These are phyloP conservation scores for Acrocera orbiculus DNA, from an alignment of 2,888 invertebrate species.

Conservation along the genomic window DNA sequence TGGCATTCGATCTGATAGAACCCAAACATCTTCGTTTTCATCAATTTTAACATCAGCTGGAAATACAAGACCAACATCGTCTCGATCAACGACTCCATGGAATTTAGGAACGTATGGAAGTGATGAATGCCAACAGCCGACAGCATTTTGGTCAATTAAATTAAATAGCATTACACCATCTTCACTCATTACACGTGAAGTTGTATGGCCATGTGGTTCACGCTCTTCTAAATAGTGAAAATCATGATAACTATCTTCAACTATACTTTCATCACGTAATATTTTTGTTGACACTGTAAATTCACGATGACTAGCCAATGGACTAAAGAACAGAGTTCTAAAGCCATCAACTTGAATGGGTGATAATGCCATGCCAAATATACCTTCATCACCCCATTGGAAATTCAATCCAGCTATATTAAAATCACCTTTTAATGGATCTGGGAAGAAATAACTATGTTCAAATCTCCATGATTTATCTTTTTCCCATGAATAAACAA, in stretches of 20 bases:
- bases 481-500: conserved; percentile 58
- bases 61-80: conserved; percentile 58
- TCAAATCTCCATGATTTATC: conserved; percentile 64
- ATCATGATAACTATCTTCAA: conserved; percentile 50
- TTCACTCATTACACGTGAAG: conserved; percentile 55
- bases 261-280: conserved; percentile 47
- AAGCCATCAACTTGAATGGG: conserved; percentile 47
- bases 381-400: conserved; percentile 70
- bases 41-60: conserved; percentile 67
- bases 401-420: conserved; percentile 65
- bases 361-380: conserved; percentile 60
- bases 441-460: conserved; percentile 66
- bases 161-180: conserved; percentile 59
- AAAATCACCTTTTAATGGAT: conserved; percentile 60
- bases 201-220: conserved; percentile 50
- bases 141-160: conserved; percentile 61
- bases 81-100: conserved; percentile 52
- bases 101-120: conserved; percentile 46
- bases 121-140: conserved; percentile 66
- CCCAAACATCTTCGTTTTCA: conserved; percentile 53
- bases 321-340: conserved; percentile 58
- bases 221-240: conserved; percentile 44
- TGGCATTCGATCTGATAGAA: conserved; percentile 68
- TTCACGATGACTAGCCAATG: conserved; percentile 58
- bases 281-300: conserved; percentile 62